Conservation (phyloP, 2,113 vertebrate genomes). For the Leptobrachium leishanense region DNA sequence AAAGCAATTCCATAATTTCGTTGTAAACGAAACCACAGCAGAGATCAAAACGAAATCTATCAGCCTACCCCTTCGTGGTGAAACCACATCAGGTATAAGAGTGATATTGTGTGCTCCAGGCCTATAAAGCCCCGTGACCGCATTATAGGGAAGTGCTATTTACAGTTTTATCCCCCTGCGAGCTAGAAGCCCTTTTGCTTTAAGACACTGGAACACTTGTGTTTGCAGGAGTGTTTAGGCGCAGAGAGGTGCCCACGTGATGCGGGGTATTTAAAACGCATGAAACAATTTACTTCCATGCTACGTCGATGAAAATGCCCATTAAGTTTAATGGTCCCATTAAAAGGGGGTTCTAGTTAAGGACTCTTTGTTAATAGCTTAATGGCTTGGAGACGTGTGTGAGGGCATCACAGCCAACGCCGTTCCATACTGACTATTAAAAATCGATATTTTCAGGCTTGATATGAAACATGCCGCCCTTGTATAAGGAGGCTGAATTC, state of each 20-base stretch:
- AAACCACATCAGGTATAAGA: conserved; percentile 54
- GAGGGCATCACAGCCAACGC: conserved; percentile 41
- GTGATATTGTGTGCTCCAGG: conserved; percentile 54
- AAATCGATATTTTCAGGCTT: conserved; percentile 51
- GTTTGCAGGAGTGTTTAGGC: conserved; percentile 49
- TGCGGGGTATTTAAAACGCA: conserved; percentile 54
- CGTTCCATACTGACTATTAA: conserved; percentile 50
- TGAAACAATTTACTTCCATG: conserved; percentile 57
- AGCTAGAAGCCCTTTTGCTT: conserved; percentile 55
- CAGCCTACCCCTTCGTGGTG: conserved; percentile 51
- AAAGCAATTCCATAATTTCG: not conserved
- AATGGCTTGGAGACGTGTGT: conserved; percentile 46
- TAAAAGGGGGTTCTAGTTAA: conserved; percentile 59
- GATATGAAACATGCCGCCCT: conserved; percentile 65
- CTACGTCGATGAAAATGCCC: conserved; percentile 61
- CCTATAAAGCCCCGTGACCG: conserved; percentile 55
- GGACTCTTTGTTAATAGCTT: conserved; percentile 58
- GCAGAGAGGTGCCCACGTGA: conserved; percentile 13
- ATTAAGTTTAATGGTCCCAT: conserved; percentile 60
- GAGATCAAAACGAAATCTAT: conserved; percentile 36
- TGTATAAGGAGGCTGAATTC: conserved; percentile 47
- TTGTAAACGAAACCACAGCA: not conserved
- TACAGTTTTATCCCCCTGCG: conserved; percentile 56
- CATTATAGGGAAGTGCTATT: conserved; percentile 57
- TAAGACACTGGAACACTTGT: conserved; percentile 63